Conservation (phyloP, 2,797 vertebrate genomes). For the Eulemur albifrons region DNA sequence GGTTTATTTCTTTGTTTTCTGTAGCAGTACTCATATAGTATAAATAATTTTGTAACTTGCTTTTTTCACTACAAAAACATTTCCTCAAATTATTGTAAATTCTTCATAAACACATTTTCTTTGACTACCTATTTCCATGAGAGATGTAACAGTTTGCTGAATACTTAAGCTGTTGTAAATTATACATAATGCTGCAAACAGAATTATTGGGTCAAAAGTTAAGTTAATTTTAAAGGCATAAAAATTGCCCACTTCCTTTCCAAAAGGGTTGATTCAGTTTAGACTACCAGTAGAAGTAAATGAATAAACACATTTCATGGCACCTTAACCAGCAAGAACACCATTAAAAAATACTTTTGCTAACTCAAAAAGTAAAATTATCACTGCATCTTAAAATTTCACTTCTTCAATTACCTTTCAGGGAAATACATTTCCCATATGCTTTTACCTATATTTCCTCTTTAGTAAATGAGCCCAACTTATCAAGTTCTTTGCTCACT, state of each 20-base stretch:
- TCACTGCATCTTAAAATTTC: background rate
- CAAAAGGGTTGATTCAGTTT: background rate
- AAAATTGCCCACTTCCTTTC: background rate
- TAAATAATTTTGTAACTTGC: background rate
- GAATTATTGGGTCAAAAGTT: conserved; percentile 2
- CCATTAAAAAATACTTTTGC: background rate
- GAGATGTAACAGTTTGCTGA: background rate
- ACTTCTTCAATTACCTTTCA: background rate
- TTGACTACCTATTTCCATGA: background rate
- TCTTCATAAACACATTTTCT: conserved; percentile 29
- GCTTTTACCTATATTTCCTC: background rate
- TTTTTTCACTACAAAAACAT: conserved; percentile 38
- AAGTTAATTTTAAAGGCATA: conserved; percentile 36
- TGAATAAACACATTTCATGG: background rate
- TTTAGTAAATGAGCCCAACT: background rate
- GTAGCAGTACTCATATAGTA: background rate
- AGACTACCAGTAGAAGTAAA: background rate
- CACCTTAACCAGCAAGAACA: background rate
- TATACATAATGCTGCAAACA: background rate
- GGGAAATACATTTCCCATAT: background rate
- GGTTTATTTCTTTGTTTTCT: background rate
- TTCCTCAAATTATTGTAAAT: conserved; percentile 43
- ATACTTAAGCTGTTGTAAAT: conserved; percentile 31
- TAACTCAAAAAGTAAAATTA: conserved; percentile 24
- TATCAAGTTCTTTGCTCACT: background rate